phyloP scores from a whole-genome alignment of 2,888 invertebrate species.

The Kryphioiulus occultus region DNA sequence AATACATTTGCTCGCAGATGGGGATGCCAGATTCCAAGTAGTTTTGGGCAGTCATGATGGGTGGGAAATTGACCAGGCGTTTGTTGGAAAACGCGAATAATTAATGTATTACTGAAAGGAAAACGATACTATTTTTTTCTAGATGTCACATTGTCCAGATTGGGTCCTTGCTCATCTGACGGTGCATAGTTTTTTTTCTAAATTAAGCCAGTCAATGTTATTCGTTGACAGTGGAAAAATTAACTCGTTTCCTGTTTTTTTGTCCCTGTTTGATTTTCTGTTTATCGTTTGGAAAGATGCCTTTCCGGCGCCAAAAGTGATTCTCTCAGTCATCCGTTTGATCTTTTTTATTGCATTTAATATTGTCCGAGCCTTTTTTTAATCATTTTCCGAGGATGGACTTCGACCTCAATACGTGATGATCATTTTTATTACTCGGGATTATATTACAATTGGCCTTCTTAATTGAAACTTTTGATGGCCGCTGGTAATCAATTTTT shows the following conservation, averaged over 20 bases:
- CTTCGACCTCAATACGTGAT: constrained; percentile 6
- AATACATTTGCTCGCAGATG: not conserved
- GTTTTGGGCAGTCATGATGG: no score
- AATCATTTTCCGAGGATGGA: constrained; percentile 15
- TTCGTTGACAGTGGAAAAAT: not conserved
- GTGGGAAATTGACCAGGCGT: not conserved
- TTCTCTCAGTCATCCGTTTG: not conserved
- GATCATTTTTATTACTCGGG: constrained; percentile 5
- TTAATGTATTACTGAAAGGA: not conserved
- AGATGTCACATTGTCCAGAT: not conserved
- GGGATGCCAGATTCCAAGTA: constrained; percentile 20
- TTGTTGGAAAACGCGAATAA: not conserved
- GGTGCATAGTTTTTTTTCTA: not conserved
- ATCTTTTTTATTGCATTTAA: constrained; percentile 38
- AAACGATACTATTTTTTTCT: not conserved
- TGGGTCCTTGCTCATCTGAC: not conserved
- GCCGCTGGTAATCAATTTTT: not conserved
- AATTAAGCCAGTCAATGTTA: not conserved
- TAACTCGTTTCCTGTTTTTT: not conserved
- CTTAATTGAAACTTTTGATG: constrained; percentile 37
- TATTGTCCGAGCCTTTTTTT: constrained; percentile 9
- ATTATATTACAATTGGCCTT: constrained; percentile 20
- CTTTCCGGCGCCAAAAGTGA: constrained; percentile 32
- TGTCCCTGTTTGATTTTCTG: constrained; percentile 18
- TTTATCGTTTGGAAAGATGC: not conserved